Evolutionary conservation across 2,888 invertebrate genomes (phyloP).

Genomic region (Octonoba sinensis): DNA sequence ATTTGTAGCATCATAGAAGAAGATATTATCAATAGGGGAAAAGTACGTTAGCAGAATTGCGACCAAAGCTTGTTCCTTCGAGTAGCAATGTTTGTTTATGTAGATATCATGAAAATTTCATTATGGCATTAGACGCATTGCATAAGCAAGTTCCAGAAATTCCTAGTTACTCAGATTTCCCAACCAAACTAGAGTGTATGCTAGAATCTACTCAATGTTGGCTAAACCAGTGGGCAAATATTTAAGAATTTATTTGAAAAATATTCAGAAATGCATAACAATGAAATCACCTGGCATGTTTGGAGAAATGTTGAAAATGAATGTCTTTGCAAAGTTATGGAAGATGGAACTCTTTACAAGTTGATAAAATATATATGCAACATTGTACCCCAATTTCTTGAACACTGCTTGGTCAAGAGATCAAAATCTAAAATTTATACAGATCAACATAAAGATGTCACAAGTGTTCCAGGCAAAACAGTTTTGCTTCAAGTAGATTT

Average conservation of each 20-base stretch:
- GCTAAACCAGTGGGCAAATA: background rate
- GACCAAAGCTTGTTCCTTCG: background rate
- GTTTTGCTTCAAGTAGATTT: background rate
- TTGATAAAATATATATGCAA: background rate
- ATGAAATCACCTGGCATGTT: background rate
- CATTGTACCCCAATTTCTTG: background rate
- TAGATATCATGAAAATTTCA: constrained; percentile 12
- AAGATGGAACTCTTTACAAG: background rate
- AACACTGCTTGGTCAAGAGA: constrained; percentile 2
- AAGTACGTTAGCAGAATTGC: background rate
- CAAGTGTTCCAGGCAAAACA: background rate
- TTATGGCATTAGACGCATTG: background rate
- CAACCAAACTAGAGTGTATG: background rate
- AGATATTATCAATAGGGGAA: no score
- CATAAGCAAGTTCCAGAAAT: background rate
- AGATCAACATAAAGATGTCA: background rate
- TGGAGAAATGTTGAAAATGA: background rate
- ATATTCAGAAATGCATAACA: background rate
- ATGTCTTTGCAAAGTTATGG: background rate
- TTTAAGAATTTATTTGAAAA: no score
- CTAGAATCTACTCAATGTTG: background rate
- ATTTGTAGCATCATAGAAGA: no score
- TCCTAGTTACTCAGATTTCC: background rate
- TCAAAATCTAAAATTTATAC: background rate
- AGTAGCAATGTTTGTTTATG: constrained; percentile 9